A percentile compares a stretch with the other conserved stretches of the same genome.
phyloP scores from a whole-genome alignment of 2,888 invertebrate genomes.

The Hypomecis atomaria region DNA sequence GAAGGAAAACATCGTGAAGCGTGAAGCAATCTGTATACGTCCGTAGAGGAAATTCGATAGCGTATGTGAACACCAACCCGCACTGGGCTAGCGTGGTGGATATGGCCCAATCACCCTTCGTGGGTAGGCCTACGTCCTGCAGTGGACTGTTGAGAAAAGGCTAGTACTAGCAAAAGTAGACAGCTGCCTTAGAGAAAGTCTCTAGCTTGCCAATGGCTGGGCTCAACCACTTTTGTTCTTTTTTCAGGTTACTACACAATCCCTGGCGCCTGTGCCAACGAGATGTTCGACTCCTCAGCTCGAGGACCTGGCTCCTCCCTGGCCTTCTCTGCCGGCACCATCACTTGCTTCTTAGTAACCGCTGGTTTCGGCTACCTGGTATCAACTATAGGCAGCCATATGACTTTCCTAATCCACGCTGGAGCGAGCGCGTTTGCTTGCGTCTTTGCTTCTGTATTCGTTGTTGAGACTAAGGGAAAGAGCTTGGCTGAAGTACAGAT shows the following conservation, averaged over 20 bases:
- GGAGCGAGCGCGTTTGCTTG: slow-evolving; percentile 25
- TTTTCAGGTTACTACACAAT: slow-evolving; percentile 9
- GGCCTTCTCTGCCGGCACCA: slow-evolving; percentile 2
- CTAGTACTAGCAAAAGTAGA: too few species aligned
- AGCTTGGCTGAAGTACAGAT: slow-evolving; percentile 90
- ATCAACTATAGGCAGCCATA: slow-evolving; percentile 22
- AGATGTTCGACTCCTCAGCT: slow-evolving; percentile 46
- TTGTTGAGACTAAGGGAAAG: slow-evolving; percentile 90
- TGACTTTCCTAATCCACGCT: slow-evolving; percentile 31
- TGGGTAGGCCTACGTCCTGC: too few species aligned
- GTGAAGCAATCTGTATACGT: too few species aligned
- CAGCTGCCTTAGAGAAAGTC: neutral
- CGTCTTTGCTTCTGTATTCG: slow-evolving; percentile 20
- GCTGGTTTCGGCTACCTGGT: slow-evolving; percentile 19
- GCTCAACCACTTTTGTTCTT: neutral
- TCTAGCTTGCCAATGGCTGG: neutral
- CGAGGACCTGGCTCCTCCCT: slow-evolving; percentile 25
- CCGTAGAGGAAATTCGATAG: too few species aligned
- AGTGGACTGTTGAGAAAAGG: too few species aligned
- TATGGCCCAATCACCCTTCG: too few species aligned
- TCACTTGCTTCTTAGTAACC: slow-evolving; percentile 22
- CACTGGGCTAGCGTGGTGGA: too few species aligned
- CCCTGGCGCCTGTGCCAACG: slow-evolving; percentile 39
- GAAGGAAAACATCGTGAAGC: too few species aligned
- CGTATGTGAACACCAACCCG: too few species aligned